phyloP scores from a whole-genome alignment of 2,797 vertebrate genomes.

The Cottoperca gobio region DNA sequence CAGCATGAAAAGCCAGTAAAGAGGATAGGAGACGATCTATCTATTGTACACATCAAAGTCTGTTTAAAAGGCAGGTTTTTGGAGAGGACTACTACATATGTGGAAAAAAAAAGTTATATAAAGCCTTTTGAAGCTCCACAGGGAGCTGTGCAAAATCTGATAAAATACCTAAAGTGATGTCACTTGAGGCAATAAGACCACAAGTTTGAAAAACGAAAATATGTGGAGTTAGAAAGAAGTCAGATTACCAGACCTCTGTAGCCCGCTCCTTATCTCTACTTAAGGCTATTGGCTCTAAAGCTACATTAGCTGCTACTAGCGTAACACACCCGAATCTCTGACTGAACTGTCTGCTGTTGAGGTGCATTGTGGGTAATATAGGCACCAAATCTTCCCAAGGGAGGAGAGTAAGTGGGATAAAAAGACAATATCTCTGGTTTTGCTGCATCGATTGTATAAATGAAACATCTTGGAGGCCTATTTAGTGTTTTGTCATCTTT shows the following conservation, averaged over 20 bases:
- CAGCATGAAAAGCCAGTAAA: constrained; percentile 10
- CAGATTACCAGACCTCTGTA: neutral
- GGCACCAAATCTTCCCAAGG: neutral
- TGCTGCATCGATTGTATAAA: neutral
- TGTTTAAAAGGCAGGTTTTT: neutral
- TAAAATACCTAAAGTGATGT: neutral
- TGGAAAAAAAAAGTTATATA: neutral
- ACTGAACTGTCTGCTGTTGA: neutral
- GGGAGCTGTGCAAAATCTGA: neutral
- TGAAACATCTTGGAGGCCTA: neutral
- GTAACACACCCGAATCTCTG: neutral
- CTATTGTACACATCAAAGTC: constrained; percentile 18
- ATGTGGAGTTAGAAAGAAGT: neutral
- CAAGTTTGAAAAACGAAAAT: neutral
- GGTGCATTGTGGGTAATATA: neutral
- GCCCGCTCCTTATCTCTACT: neutral
- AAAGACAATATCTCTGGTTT: neutral
- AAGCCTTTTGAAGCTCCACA: constrained; percentile 1
- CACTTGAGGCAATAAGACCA: neutral
- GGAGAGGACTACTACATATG: neutral
- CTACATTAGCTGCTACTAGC: neutral
- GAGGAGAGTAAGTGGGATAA: neutral
- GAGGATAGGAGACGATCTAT: constrained; percentile 9
- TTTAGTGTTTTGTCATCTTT: too few species aligned
- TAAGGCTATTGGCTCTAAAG: neutral